A percentile compares a stretch with the other conserved stretches of the same genome.
phyloP scores from a whole-genome alignment of 2,888 invertebrate genomes.

The Poecilus cupreus region DNA sequence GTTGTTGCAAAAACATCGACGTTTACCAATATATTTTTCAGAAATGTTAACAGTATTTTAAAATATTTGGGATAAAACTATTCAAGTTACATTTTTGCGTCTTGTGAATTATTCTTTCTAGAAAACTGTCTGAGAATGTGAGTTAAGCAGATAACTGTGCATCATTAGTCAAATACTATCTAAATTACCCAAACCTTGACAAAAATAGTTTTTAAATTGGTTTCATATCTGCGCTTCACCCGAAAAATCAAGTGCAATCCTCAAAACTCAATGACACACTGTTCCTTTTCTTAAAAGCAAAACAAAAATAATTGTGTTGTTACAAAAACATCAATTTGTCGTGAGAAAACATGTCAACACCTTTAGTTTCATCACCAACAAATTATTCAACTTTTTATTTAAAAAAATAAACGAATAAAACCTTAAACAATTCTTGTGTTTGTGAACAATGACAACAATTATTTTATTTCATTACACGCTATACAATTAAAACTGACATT shows the following conservation, averaged over 20 bases:
- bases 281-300: background rate
- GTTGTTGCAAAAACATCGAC: too few species aligned
- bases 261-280: background rate
- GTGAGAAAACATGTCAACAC: constrained; percentile 12
- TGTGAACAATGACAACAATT: constrained; percentile 19
- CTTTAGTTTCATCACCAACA: background rate
- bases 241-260: background rate
- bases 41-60: background rate
- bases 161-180: constrained; percentile 11
- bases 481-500: background rate
- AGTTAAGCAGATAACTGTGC: background rate
- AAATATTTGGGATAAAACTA: background rate
- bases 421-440: background rate
- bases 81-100: background rate
- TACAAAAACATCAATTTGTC: constrained; percentile 5
- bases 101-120: background rate
- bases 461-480: background rate
- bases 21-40: background rate
- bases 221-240: constrained; percentile 8
- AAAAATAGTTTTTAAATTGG: constrained; percentile 26
- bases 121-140: background rate
- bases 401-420: background rate
- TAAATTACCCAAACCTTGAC: background rate
- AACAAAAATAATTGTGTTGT: background rate
- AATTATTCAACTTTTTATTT: background rate